Evolutionary conservation across 2,113 vertebrate genomes (phyloP).

Genomic region (Limnothrissa miodon): DNA sequence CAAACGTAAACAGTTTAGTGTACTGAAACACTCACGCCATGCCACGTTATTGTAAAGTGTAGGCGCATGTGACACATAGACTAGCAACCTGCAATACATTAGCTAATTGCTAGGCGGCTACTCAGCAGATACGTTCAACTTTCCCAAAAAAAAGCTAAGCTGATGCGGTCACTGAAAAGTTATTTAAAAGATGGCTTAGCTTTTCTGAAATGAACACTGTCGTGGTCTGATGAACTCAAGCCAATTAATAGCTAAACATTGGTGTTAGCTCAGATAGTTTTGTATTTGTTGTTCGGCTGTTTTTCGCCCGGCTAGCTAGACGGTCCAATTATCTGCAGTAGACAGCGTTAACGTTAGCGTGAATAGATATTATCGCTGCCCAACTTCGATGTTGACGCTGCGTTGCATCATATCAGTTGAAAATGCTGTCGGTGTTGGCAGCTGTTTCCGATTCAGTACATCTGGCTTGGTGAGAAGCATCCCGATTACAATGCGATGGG

Average conservation of each 20-base stretch:
- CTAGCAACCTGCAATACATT: slow-evolving; percentile 1
- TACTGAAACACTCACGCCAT: neutral
- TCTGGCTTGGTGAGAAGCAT: neutral
- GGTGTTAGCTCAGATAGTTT: neutral
- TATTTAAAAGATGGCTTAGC: neutral
- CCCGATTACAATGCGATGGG: neutral
- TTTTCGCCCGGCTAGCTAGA: slow-evolving; percentile 14
- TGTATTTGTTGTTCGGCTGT: neutral
- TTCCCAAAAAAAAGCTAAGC: neutral
- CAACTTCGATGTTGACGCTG: neutral
- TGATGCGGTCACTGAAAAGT: neutral
- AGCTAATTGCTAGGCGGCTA: neutral
- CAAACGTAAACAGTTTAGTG: neutral
- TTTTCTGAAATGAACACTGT: neutral
- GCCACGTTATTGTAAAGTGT: slow-evolving; percentile 39
- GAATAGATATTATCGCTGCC: neutral
- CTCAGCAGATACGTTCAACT: neutral
- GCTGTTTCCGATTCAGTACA: neutral
- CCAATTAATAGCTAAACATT: too few relatives aligned
- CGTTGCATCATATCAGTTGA: slow-evolving; percentile 7
- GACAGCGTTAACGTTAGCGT: neutral
- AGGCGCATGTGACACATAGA: slow-evolving; percentile 28
- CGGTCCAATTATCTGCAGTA: neutral
- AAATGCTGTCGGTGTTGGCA: neutral
- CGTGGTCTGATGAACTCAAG: neutral